Base-by-base conservation (phyloP, 2,888 invertebrate species). In the Hirtodrosophila cameraria region DNA sequence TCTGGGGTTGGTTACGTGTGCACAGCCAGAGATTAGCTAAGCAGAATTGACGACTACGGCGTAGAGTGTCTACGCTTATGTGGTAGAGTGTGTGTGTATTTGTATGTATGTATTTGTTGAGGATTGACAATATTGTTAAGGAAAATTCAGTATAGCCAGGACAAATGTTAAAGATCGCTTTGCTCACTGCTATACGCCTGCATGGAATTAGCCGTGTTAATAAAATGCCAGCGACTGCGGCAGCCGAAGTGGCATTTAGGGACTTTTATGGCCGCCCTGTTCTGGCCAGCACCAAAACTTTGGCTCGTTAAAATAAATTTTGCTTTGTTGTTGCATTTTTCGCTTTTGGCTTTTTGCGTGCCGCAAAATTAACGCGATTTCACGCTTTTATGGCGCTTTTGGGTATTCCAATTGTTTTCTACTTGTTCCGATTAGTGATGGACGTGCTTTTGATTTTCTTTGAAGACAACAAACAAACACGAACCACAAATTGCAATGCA, bases 301-400 rank as follows among this genome's bases (percentile, higher is more conserved):
- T 81, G 60, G 59, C 85, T 78, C 82, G 78, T 84, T 84, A 77
- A 80, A 81, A 74, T 74, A 81, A 74, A 77, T 73, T 68, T 78
- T 41, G 65, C 60, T 60, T 52, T 66, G 49, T 41, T 53, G 23
- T 13, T 58, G 30, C 16, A 42, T 41, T 36, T 42, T 31, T 31
- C 11, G 36, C 52, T 49, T 57, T 53, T 33, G n/a, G 18, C 28
- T 27, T 30, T 28, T 53, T 50, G 45, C 41, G 38, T 53, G 58
- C 41, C 59, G 69, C 68, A 63, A 73, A 76, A 83, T 77, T 73
- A 80, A 79, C 77, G 78, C 84, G 74, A 62, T 70, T 58, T 57
- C 48, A 13, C 49, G 61, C 63, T 73, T 78, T 80, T 76, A 78
- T 72, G 54, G 73, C 63, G 64, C 68, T 54, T 57, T 20, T 35